Conservation (phyloP, 2,797 vertebrate genomes). For the Melanotaenia boesemani region DNA sequence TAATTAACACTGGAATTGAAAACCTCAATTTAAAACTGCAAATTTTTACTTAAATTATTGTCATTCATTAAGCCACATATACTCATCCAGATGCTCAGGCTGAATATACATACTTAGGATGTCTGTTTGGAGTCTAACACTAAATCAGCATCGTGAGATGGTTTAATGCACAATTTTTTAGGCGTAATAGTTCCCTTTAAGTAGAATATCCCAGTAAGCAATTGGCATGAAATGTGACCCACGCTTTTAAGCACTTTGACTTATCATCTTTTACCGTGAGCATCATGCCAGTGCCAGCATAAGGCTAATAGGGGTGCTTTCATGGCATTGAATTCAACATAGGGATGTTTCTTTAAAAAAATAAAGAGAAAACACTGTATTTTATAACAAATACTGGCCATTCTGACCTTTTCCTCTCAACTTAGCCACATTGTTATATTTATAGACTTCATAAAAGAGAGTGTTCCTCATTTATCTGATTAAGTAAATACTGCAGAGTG, state of each 20-base stretch:
- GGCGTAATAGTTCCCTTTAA: too few relatives aligned
- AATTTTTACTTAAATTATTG: constrained; percentile 10
- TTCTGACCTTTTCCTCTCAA: neutral
- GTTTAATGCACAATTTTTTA: too few relatives aligned
- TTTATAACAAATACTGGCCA: constrained; percentile 1
- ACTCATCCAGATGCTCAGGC: neutral
- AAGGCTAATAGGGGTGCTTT: too few relatives aligned
- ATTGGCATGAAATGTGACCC: too few relatives aligned
- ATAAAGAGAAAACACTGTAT: neutral
- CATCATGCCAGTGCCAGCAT: too few relatives aligned
- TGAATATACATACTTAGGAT: too few relatives aligned
- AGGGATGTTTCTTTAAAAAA: neutral
- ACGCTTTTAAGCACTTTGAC: too few relatives aligned
- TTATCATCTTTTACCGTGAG: too few relatives aligned
- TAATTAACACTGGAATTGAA: constrained; percentile 43
- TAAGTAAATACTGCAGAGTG: neutral
- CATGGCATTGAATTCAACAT: neutral
- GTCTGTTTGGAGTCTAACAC: too few relatives aligned
- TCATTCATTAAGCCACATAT: constrained; percentile 11
- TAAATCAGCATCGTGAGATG: too few relatives aligned
- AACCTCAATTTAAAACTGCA: constrained; percentile 37
- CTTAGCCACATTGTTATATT: neutral
- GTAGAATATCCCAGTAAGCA: too few relatives aligned
- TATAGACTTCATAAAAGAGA: constrained; percentile 1
- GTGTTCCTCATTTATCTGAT: neutral